phyloP scores from a whole-genome alignment of 2,113 vertebrate genomes.

The Drymodes brunneopygia region DNA sequence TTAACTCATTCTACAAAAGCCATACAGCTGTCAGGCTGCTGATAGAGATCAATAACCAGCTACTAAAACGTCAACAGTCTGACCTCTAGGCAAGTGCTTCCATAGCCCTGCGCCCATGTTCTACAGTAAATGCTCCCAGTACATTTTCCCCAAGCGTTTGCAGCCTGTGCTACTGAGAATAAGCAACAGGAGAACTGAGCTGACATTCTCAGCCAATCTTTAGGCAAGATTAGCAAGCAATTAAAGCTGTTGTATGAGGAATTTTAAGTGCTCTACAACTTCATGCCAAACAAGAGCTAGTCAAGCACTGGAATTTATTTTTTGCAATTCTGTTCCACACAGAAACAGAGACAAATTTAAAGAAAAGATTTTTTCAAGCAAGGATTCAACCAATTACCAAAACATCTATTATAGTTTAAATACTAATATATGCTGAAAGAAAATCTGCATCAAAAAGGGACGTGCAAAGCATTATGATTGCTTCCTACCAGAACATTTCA shows the following conservation, averaged over 20 bases:
- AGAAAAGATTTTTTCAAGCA: not conserved
- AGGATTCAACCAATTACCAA: not conserved
- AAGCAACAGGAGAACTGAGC: not conserved
- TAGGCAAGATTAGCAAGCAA: conserved; percentile 28
- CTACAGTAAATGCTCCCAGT: not conserved
- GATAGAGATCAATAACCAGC: not conserved
- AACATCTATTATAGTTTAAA: not conserved
- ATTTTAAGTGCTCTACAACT: conserved; percentile 50
- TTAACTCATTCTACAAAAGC: conserved; percentile 12
- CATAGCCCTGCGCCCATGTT: not conserved
- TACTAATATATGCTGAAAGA: not conserved
- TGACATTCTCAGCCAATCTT: conserved; percentile 27
- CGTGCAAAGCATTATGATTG: not conserved
- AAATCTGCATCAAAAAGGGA: not conserved
- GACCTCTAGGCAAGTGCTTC: not conserved
- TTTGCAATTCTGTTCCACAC: not conserved
- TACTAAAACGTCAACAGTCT: not conserved
- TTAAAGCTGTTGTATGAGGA: conserved; percentile 29
- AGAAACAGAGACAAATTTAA: not conserved
- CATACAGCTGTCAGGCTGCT: not conserved
- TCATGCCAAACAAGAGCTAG: conserved; percentile 41
- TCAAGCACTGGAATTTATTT: conserved; percentile 8
- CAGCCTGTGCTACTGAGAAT: not conserved
- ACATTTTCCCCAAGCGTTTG: not conserved
- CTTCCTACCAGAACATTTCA: not conserved